These are phyloP conservation scores for Diarsia brunnea DNA, from an alignment of 2,888 invertebrate genomes.

Conservation along the genomic window DNA sequence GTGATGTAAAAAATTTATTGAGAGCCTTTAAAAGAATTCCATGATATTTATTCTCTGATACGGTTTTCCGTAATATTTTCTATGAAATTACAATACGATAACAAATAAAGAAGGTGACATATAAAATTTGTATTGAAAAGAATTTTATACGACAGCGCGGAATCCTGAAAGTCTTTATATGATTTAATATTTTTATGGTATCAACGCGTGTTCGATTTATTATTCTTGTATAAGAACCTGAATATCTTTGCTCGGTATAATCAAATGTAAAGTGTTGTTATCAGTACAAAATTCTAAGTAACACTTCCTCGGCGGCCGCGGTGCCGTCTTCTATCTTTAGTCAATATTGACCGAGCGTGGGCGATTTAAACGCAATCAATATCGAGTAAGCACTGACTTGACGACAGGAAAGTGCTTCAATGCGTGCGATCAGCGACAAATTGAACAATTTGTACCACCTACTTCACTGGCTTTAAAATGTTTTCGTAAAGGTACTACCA, in stretches of 20 bases:
- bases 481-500: conserved; percentile 50
- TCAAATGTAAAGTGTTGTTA: conserved; percentile 81
- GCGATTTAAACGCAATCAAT: conserved; percentile 85
- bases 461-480: conserved; percentile 59
- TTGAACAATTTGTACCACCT: conserved; percentile 70
- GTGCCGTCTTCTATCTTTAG: conserved; percentile 79
- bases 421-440: conserved; percentile 70
- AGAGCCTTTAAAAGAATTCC: conserved; percentile 15
- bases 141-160: conserved; percentile 33
- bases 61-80: conserved; percentile 39
- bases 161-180: conserved; percentile 25
- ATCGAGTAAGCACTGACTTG: conserved; percentile 75
- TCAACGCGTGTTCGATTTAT: conserved; percentile 53
- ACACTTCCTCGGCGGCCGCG: conserved; percentile 80
- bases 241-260: conserved; percentile 66
- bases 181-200: conserved; percentile 38
- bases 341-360: conserved; percentile 89
- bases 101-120: conserved; percentile 18
- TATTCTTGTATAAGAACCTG: conserved; percentile 58
- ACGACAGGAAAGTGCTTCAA: conserved; percentile 75
- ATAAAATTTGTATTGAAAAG: conserved; percentile 45
- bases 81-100: conserved; percentile 30
- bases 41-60: conserved; percentile 36
- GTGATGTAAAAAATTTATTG: conserved; percentile 46
- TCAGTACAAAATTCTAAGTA: conserved; percentile 87